Conservation (phyloP, 2,888 invertebrate species). For the Dynastes grantii region DNA sequence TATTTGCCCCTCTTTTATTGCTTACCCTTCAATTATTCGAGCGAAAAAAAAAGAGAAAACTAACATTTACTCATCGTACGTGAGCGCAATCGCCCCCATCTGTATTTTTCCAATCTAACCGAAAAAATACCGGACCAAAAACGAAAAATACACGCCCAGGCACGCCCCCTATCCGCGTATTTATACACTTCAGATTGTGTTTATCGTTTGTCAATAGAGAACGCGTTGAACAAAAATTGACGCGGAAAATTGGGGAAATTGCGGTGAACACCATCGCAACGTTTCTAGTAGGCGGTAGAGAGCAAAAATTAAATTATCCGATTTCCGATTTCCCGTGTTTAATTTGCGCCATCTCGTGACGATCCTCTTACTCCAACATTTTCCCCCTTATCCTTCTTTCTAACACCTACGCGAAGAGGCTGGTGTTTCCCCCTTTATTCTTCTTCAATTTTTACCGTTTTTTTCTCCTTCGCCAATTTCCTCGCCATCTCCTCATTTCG, state of each 20-base stretch:
- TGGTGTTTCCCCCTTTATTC: neutral
- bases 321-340: slow-evolving; percentile 32
- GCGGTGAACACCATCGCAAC: neutral
- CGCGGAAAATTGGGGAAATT: slow-evolving; percentile 38
- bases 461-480: neutral
- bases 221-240: slow-evolving; percentile 29
- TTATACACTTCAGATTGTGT: slow-evolving; percentile 42
- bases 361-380: neutral
- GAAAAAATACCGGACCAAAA: neutral
- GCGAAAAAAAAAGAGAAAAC: neutral
- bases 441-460: neutral
- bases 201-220: slow-evolving; percentile 38
- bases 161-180: neutral
- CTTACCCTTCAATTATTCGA: neutral
- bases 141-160: neutral
- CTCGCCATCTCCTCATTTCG: neutral
- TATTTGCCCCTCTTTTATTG: neutral
- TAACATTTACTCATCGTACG: neutral
- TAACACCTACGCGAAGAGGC: neutral
- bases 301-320: slow-evolving; percentile 42
- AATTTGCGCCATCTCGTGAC: slow-evolving; percentile 21
- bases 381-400: neutral
- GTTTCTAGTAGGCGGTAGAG: neutral
- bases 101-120: neutral
- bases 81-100: neutral